phyloP scores from a whole-genome alignment of 2,113 vertebrate species.

The Notothenia rossii region DNA sequence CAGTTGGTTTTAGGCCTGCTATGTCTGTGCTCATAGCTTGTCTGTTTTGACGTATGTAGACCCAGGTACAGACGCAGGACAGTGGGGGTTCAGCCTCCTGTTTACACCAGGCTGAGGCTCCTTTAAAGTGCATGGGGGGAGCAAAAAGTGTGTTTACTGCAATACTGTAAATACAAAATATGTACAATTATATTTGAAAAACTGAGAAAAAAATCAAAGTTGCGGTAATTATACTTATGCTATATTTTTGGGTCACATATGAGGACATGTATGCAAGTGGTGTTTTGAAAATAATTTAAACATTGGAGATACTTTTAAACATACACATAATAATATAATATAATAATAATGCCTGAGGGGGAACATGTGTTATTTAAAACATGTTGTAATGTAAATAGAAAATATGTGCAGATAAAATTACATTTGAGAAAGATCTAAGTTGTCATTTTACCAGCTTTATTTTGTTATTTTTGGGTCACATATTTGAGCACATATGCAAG shows the following conservation, averaged over 20 bases:
- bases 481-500: neutral
- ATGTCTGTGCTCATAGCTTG: conserved; percentile 47
- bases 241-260: too few relatives aligned
- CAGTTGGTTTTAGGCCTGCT: conserved; percentile 49
- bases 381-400: too few relatives aligned
- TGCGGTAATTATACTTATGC: neutral
- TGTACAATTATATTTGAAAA: neutral
- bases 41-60: conserved; percentile 66
- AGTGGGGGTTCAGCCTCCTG: conserved; percentile 52
- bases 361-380: too few relatives aligned
- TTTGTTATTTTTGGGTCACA: neutral
- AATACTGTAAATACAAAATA: neutral
- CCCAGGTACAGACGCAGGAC: conserved; percentile 59
- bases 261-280: too few relatives aligned
- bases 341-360: too few relatives aligned
- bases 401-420: too few relatives aligned
- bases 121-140: conserved; percentile 1
- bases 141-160: neutral
- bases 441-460: too few relatives aligned
- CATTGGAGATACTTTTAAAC: too few relatives aligned
- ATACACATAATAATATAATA: too few relatives aligned
- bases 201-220: neutral
- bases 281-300: too few relatives aligned
- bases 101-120: conserved; percentile 46
- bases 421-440: too few relatives aligned